Base-by-base conservation (phyloP, 2,113 vertebrate genomes). In the Chloroceryle aenea region DNA sequence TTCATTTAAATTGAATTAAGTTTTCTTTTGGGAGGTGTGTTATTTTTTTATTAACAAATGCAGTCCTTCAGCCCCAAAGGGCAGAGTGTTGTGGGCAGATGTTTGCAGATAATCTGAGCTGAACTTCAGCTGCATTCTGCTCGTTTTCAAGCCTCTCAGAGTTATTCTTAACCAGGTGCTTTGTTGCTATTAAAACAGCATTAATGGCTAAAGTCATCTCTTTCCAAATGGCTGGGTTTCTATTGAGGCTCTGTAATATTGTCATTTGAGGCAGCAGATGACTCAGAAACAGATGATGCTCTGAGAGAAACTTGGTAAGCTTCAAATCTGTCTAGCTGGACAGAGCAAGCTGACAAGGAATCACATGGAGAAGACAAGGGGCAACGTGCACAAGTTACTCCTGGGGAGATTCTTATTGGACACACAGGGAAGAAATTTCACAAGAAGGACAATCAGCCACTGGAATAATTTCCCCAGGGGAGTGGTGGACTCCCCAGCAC, bases 21-120 rank as follows among this genome's bases (percentile, higher is more conserved):
- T 55, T 58, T 32, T 2, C 38, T 40, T 40, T 40, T 4, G 14
- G 27, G 8, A 20, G 0, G 0, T 50, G 15, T 58, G 34, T 2
- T 32, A n/a, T 19, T 21, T n/a, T 19, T 67, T 67, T 66, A 75
- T 53, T 30, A 75, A 61, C 17, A 67, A 72, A 47, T 58, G 19
- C 29, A 17, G 23, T 20, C 30, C 72, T 40, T 68, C 38, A 11
- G 34, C 40, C 58, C 58, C 68, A 62, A 29, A 62, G 34, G 50
- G 32, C 61, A 68, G 22, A 7, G 10, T 4, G 29, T 26, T 32
- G 36, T 5, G 7, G 14, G 10, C 36, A 52, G 71, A 61, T 4
- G 2, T 47, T 43, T 67, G 16, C 22, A 63, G 47, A 22, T 26
- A 36, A 52, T 58, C 68, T 19, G 62, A 87, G n/a, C 30, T 16